Evolutionary conservation across 30 jellyfish, hydroid and myxozoan species (phyloP), one percentile per base, ranked within the genome.

Genomic region (Mastigias papua): DNA sequence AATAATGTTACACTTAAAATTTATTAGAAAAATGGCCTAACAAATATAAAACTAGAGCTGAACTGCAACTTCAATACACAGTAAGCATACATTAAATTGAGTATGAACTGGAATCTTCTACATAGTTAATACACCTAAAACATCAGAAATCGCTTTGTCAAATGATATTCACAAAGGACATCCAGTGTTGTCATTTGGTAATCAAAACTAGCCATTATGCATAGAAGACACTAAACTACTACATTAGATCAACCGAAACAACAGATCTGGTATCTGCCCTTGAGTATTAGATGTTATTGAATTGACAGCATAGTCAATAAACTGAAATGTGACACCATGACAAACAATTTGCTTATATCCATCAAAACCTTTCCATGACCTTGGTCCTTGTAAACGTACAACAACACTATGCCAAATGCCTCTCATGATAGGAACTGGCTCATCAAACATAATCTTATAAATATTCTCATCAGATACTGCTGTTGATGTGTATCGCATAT

Each of bases 361-460:
- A 42, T 87, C 91, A 20, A 77, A 21, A n/a, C 96, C 96, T 58
- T 87, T 87, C 96, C 96, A 87, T 46, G 96, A 87, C 23, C 96
- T 65, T 42, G 96, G 96, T 15, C 96, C 96, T 51, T 87, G 96
- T 35, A 87, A 57, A 7, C 96, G 81, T 28, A 87, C 96, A 16
- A 87, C 96, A 76, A 87, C 89, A 77, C 96, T 74, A 31, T 87
- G 84, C 96, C 96, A 87, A 28, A 87, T 82, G 11, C 96, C 90
- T 48, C 96, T 73, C 88, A 87, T 87, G 2, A 87, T 83, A 20
- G 96, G 96, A 16, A 87, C 89, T 5, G 96, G 89, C 30, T 87
- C 96, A 87, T 87, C 96, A 87, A 87, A 87, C 90, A 77, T 87
- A 30, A 87, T 87, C 60, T 87, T 78, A 48, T 87, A 87, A 48